Conservation (phyloP, 1,140 invertebrate genomes). For the Helicoverpa zea region DNA sequence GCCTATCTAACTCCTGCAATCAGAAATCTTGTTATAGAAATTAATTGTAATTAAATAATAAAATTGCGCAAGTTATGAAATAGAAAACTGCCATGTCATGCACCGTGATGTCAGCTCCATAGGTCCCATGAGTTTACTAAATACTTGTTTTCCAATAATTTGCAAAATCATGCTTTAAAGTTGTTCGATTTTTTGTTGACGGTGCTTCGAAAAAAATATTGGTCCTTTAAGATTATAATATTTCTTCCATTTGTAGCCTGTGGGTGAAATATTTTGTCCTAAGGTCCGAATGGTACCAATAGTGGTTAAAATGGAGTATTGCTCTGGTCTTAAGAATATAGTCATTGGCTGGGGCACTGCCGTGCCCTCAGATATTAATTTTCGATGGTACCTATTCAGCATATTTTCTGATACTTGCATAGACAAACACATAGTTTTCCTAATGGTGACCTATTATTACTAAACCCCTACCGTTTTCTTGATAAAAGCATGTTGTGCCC, state of each 20-base stretch:
- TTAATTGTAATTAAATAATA: neutral
- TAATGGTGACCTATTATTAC: neutral
- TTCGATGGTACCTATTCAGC: too few relatives aligned
- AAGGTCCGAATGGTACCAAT: neutral
- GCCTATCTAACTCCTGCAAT: neutral
- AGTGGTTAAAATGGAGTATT: neutral
- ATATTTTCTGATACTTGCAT: neutral
- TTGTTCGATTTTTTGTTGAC: neutral
- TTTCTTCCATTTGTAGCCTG: too few relatives aligned
- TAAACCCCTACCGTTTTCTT: constrained; percentile 8
- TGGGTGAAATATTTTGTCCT: too few relatives aligned
- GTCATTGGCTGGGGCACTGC: too few relatives aligned
- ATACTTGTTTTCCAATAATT: neutral
- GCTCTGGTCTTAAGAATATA: too few relatives aligned
- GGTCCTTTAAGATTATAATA: too few relatives aligned
- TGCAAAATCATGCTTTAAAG: neutral
- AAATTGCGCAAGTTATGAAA: constrained; percentile 23
- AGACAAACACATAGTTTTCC: neutral
- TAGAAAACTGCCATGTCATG: constrained; percentile 16
- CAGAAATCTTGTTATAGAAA: neutral
- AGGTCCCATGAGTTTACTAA: constrained; percentile 4
- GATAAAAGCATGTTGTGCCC: neutral
- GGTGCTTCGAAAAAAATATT: neutral
- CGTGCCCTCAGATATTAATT: too few relatives aligned
- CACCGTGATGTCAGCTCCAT: constrained; percentile 1